Base-by-base conservation (phyloP, 2,797 vertebrate genomes). In the Anableps anableps region DNA sequence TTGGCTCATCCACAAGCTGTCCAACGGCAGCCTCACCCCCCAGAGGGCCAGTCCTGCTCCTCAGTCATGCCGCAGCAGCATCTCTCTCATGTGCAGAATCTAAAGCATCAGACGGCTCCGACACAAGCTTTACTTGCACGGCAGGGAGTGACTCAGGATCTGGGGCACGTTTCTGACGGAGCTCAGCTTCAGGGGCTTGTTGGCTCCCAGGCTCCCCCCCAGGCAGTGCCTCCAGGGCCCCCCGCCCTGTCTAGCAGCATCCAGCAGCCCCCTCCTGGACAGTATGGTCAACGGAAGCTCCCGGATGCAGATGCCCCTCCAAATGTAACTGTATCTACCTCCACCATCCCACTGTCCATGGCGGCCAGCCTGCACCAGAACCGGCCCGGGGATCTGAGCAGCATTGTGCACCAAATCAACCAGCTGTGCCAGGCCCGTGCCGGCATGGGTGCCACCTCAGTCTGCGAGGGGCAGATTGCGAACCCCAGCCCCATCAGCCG, bases 401-500 rank as follows among this genome's bases (percentile, higher is more conserved):
- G 96, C 94, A 97, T 99, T n/a, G 97, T 99, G 88, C 97, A 97
- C 93, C 98, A 99, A 95, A 97, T 99, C 92, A 98, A 97, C 94
- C 98, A 98, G 95, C 94, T 99, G 95, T 99, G 98, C 94, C 98
- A 98, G 96, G 97, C 97, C 0, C 97, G 97, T n/a, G 96, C 97
- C 4, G 96, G 84, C 91, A 93, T 86, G 95, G 96, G 58, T 82
- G 82, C 89, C 96, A 98, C 96, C 92, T 98, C 86, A n/a, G 96
- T 47, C 89, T 97, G 84, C 68, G 97, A 91, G 94, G 97, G 76
- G 36, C 96, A 96, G 92, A 96, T 96, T 0, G 89, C 98, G 78
- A 97, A 98, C 92, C 97, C 97, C 80, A 98, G 98, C 93, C 97
- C 98, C 91, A 99, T 99, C 94, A 99, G 97, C 96, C 98, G 98